Conservation (phyloP, 2,888 invertebrate species). For the Clusia tigrina region DNA sequence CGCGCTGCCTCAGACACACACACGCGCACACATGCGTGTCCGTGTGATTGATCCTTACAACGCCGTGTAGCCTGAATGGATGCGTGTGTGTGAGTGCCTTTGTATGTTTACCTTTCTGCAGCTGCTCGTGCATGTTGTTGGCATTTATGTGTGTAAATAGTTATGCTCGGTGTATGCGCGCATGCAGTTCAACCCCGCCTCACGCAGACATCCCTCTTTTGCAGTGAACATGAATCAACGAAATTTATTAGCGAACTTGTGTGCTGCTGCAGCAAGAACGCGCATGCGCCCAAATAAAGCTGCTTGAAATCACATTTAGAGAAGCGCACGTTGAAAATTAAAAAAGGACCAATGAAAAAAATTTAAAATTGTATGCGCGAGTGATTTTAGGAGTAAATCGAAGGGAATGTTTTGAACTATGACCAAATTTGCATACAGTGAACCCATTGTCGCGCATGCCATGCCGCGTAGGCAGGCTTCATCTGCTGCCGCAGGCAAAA, state of each 20-base stretch:
- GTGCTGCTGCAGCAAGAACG: background rate
- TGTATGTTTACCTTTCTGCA: slow-evolving; percentile 18
- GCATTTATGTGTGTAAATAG: slow-evolving; percentile 9
- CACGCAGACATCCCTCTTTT: background rate
- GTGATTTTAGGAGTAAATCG: no score
- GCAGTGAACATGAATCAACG: background rate
- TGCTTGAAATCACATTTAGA: background rate
- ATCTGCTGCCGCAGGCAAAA: no score
- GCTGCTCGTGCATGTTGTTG: slow-evolving; percentile 2
- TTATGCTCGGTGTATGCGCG: background rate
- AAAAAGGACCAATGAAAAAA: background rate
- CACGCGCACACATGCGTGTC: background rate
- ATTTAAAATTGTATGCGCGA: no score
- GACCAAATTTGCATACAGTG: no score
- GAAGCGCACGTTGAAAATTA: background rate
- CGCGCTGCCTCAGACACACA: no score
- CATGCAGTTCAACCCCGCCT: background rate
- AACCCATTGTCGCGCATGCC: no score
- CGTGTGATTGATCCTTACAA: background rate
- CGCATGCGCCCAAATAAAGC: background rate
- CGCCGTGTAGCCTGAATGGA: background rate
- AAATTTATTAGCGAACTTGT: background rate
- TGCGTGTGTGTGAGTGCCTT: background rate
- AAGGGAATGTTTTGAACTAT: no score
- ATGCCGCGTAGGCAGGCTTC: no score